Conservation (phyloP, 35 echinoderm and acorn worm genomes). For the Stichopus chloronotus region DNA sequence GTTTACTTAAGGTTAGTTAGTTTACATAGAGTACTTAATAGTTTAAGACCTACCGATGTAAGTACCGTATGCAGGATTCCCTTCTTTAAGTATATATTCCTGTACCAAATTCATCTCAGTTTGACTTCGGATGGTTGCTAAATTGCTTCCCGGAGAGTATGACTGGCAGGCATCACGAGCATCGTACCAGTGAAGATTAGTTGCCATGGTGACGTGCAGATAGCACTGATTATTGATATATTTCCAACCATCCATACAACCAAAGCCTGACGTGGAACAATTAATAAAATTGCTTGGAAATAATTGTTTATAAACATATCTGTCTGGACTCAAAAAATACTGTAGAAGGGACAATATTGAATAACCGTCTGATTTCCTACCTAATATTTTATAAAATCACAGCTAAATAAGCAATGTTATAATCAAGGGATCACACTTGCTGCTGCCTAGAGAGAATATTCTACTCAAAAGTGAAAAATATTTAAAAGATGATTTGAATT, state of each 20-base stretch:
- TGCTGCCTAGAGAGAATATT: too few species aligned
- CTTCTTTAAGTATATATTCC: slow-evolving; percentile 7
- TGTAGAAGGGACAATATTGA: too few species aligned
- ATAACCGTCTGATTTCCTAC: too few species aligned
- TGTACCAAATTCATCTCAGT: not conserved
- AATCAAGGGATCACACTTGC: too few species aligned
- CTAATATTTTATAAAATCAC: too few species aligned
- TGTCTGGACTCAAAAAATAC: too few species aligned
- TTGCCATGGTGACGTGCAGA: not conserved
- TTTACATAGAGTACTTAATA: too few species aligned
- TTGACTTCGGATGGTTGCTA: not conserved
- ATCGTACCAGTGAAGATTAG: slow-evolving; percentile 2
- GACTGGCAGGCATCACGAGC: not conserved
- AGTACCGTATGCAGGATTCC: not conserved
- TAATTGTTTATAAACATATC: too few species aligned
- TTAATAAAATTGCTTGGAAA: not conserved
- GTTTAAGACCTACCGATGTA: slow-evolving; percentile 3
- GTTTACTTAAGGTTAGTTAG: too few species aligned
- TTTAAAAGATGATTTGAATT: too few species aligned
- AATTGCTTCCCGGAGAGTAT: not conserved
- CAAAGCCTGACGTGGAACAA: not conserved
- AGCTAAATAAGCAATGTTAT: too few species aligned
- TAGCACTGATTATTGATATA: slow-evolving; percentile 8
- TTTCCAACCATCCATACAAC: slow-evolving; percentile 9
- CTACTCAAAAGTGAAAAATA: too few species aligned